Evolutionary conservation across 2,113 vertebrate genomes (phyloP).

Genomic region (Cariama cristata): DNA sequence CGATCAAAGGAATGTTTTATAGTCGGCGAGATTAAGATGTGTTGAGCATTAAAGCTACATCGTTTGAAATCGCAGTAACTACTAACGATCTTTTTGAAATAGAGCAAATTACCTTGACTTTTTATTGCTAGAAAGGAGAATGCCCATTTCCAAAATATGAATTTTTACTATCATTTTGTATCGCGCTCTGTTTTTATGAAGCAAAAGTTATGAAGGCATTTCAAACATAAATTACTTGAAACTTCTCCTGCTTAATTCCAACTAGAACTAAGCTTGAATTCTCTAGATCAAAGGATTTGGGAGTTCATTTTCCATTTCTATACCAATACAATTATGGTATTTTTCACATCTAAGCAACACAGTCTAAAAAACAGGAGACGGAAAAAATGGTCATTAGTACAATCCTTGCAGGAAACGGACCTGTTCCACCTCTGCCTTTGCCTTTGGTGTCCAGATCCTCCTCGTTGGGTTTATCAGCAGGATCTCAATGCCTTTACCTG

Average conservation of each 20-base stretch:
- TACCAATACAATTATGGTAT: not conserved
- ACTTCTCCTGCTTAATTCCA: constrained; percentile 1
- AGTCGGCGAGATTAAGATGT: not conserved
- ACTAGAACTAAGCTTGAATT: not conserved
- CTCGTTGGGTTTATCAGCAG: accelerated
- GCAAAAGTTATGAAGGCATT: not conserved
- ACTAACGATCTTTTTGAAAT: not conserved
- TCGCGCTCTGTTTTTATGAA: not conserved
- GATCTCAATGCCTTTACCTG: not conserved
- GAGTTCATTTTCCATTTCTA: not conserved
- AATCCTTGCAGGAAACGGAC: not conserved
- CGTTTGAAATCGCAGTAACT: not conserved
- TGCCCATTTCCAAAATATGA: not conserved
- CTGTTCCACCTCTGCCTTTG: not conserved
- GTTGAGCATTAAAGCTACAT: not conserved
- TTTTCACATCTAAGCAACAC: not conserved
- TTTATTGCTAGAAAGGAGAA: not conserved
- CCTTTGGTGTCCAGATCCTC: not conserved
- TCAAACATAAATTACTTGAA: not conserved
- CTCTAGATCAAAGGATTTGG: not conserved
- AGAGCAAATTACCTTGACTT: not conserved
- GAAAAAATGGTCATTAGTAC: accelerated
- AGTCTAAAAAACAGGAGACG: not conserved
- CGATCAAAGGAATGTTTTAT: not conserved
- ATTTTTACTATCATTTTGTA: not conserved